Conservation (phyloP, 2,113 vertebrate genomes). For the Dicerorhinus sumatrensis region DNA sequence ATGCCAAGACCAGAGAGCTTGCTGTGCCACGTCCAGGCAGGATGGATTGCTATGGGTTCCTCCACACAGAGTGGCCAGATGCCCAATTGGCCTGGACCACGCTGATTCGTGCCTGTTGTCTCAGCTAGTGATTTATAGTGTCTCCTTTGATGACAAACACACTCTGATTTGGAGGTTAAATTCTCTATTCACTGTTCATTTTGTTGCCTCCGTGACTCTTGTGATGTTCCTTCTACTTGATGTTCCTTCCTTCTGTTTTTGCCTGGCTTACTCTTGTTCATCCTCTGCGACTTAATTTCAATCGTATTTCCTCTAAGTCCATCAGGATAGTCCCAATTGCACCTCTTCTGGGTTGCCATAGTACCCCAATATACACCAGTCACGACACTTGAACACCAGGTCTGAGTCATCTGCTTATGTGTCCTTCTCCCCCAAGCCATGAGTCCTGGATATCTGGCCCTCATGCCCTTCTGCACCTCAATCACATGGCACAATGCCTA, state of each 20-base stretch:
- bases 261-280: rapidly evolving
- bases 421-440: rapidly evolving
- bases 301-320: not conserved
- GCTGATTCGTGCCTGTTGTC: rapidly evolving
- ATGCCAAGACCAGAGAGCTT: rapidly evolving
- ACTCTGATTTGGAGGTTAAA: rapidly evolving
- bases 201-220: rapidly evolving
- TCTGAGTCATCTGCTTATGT: rapidly evolving
- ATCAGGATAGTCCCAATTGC: rapidly evolving
- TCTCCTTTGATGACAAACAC: rapidly evolving
- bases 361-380: rapidly evolving
- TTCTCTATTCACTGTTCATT: rapidly evolving
- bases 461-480: rapidly evolving
- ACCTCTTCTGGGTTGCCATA: rapidly evolving
- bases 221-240: rapidly evolving
- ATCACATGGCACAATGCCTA: rapidly evolving
- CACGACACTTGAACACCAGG: rapidly evolving
- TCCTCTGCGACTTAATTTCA: rapidly evolving
- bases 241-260: rapidly evolving
- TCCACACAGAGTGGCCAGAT: rapidly evolving
- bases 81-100: rapidly evolving
- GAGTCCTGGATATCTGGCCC: rapidly evolving
- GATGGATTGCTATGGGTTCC: rapidly evolving
- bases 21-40: rapidly evolving
- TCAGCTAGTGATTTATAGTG: rapidly evolving